Percentiles rank a stretch among this genome's conserved stretches.
Evolutionary conservation across 2,888 invertebrate species (phyloP).

Genomic region (Acanthosepion pharaonis): DNA sequence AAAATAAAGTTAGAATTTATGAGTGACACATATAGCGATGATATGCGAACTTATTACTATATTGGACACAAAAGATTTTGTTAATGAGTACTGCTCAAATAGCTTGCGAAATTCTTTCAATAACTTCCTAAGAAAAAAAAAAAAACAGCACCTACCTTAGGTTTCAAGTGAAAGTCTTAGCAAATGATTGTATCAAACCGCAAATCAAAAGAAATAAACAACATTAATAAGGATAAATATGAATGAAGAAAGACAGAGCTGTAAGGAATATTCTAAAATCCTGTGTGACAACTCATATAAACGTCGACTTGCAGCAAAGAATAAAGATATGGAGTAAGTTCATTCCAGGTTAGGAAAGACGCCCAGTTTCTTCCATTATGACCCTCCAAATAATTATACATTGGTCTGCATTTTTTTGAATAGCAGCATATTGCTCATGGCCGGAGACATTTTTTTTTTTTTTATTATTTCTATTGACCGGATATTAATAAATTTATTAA

Average conservation of each 20-base stretch:
- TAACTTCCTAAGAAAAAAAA: too few relatives aligned
- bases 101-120: too few relatives aligned
- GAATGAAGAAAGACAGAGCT: neutral
- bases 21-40: too few relatives aligned
- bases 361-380: neutral
- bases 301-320: neutral
- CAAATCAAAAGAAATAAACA: too few relatives aligned
- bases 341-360: neutral
- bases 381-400: neutral
- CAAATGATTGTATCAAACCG: too few relatives aligned
- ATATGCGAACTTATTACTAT: too few relatives aligned
- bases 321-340: neutral
- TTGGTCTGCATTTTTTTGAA: neutral
- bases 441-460: neutral
- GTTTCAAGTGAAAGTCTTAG: too few relatives aligned
- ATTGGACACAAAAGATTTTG: too few relatives aligned
- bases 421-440: neutral
- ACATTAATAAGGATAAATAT: too few relatives aligned
- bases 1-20: too few relatives aligned
- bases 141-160: too few relatives aligned
- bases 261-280: neutral
- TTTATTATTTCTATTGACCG: neutral
- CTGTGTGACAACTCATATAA: neutral
- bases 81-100: too few relatives aligned
- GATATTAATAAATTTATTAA: constrained; percentile 33